These are phyloP conservation scores for Nezara viridula DNA, from an alignment of 2,888 invertebrate genomes.

Conservation along the genomic window DNA sequence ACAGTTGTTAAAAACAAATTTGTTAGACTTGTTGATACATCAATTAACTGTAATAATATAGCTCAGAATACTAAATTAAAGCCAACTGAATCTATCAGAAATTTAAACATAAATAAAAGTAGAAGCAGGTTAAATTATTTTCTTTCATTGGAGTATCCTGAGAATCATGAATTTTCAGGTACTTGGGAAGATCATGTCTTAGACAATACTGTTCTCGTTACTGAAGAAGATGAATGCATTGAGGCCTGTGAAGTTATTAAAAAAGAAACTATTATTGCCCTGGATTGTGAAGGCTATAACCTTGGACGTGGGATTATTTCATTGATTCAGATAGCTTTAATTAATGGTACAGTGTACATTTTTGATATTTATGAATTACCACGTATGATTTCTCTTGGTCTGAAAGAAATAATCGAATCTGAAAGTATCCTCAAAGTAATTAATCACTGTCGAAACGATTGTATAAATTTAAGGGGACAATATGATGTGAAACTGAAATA, in stretches of 20 bases:
- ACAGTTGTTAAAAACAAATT: background rate
- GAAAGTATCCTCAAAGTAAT: constrained; percentile 1
- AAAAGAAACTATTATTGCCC: constrained; percentile 27
- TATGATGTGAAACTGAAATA: background rate
- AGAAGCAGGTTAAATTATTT: background rate
- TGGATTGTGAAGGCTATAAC: constrained; percentile 23
- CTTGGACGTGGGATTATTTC: constrained; percentile 14
- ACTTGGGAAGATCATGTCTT: background rate
- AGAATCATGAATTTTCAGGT: background rate
- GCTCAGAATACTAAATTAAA: background rate
- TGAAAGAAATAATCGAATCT: constrained; percentile 24
- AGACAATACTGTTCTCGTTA: background rate
- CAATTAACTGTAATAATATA: background rate
- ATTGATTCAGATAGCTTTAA: constrained; percentile 1
- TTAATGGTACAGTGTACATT: constrained; percentile 5
- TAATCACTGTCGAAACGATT: constrained; percentile 1
- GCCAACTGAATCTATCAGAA: background rate
- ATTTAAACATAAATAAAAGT: background rate
- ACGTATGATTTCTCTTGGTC: background rate
- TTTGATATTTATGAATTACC: constrained; percentile 32
- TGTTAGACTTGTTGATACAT: background rate
- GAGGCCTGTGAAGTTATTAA: background rate
- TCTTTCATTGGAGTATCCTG: background rate
- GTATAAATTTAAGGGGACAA: background rate
- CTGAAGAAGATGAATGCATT: background rate